Evolutionary conservation across 2,888 invertebrate genomes (phyloP).

Genomic region (Caradrina clavipalpis): DNA sequence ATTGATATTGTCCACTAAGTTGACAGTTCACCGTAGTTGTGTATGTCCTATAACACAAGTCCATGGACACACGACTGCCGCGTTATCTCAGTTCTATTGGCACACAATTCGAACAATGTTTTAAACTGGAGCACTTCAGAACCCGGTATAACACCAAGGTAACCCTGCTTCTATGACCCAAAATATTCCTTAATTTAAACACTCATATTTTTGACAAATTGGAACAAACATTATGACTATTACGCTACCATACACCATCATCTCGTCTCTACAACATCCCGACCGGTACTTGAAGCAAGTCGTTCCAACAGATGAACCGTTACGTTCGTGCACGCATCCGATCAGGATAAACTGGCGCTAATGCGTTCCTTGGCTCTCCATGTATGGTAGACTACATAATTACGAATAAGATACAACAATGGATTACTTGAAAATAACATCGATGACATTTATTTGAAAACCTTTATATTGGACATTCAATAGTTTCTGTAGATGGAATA

Average conservation of each 20-base stretch:
- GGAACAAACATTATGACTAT: conserved; percentile 4
- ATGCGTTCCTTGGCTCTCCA: background rate
- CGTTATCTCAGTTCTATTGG: background rate
- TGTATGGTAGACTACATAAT: conserved; percentile 12
- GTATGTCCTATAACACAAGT: background rate
- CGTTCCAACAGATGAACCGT: background rate
- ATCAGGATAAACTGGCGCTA: background rate
- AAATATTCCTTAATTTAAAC: conserved; percentile 26
- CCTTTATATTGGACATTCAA: conserved; percentile 27
- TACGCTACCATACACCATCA: conserved; percentile 7
- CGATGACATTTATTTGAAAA: conserved; percentile 3
- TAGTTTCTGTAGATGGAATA: conserved; percentile 33
- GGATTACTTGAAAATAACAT: conserved; percentile 21
- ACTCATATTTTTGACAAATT: conserved; percentile 15
- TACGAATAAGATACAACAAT: background rate
- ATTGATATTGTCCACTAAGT: background rate
- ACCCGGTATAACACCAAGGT: background rate
- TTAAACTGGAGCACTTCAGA: background rate
- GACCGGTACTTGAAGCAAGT: background rate
- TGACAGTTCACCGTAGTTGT: background rate
- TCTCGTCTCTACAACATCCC: too few relatives aligned
- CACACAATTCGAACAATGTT: background rate
- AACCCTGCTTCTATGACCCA: conserved; percentile 36
- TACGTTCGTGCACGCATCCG: background rate
- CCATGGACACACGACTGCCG: background rate